Conservation (phyloP, 2,113 vertebrate genomes). For the Tetrax tetrax region DNA sequence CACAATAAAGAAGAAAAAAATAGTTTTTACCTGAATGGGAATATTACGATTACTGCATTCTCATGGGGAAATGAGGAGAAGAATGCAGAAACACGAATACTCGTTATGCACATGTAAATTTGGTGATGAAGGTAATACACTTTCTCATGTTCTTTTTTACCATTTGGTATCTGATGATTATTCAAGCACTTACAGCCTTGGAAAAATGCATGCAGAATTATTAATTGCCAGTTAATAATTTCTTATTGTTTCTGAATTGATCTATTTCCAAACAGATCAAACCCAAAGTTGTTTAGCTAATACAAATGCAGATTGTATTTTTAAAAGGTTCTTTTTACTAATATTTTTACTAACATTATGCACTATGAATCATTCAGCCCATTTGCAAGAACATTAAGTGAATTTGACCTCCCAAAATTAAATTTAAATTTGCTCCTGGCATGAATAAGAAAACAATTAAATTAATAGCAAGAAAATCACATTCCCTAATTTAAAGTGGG, state of each 20-base stretch:
- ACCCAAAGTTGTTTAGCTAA: neutral
- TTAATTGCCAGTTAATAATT: neutral
- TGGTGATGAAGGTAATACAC: conserved; percentile 3
- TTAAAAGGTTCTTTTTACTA: neutral
- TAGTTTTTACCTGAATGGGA: conserved; percentile 14
- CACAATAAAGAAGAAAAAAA: neutral
- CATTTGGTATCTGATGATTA: neutral
- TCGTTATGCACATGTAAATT: conserved; percentile 53
- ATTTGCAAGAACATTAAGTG: conserved; percentile 9
- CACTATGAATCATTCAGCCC: neutral
- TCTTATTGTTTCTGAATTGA: neutral
- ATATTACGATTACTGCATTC: conserved; percentile 1
- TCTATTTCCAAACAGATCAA: neutral
- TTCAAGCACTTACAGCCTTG: neutral
- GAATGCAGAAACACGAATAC: neutral
- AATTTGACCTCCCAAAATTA: conserved; percentile 42
- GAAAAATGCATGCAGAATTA: neutral
- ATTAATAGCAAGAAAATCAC: conserved; percentile 48
- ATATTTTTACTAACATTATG: neutral
- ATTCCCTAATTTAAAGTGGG: conserved; percentile 6
- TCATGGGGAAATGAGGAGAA: conserved; percentile 31
- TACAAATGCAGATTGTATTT: neutral
- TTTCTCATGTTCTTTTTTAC: conserved; percentile 26
- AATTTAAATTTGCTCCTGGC: conserved; percentile 46
- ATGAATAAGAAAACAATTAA: conserved; percentile 56